Conservation (phyloP, 2,113 vertebrate genomes). For the Ammodytes marinus region DNA sequence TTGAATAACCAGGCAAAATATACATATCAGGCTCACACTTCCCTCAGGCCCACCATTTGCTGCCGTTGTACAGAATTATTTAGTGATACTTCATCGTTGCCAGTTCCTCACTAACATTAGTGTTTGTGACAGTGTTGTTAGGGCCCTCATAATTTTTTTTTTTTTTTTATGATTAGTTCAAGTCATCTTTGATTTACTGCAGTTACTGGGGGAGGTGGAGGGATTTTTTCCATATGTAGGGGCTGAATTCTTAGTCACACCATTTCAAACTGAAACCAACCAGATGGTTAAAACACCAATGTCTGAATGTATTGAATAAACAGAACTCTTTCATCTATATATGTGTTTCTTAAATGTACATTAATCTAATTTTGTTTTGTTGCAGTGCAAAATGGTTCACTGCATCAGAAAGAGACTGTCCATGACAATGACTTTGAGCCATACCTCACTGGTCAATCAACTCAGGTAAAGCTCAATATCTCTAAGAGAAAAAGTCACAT, state of each 20-base stretch:
- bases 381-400: constrained; percentile 96
- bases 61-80: not conserved
- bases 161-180: constrained; percentile 10
- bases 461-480: constrained; percentile 86
- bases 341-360: constrained; percentile 3
- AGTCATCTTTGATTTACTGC: constrained; percentile 39
- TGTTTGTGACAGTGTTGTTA: not conserved
- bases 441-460: constrained; percentile 95
- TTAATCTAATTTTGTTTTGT: constrained; percentile 66
- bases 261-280: not conserved
- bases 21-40: not conserved
- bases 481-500: not conserved
- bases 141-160: constrained; percentile 9
- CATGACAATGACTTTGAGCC: constrained; percentile 97
- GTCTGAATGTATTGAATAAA: not conserved
- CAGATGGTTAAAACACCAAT: not conserved
- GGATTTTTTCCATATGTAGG: not conserved
- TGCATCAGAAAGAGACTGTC: constrained; percentile 95
- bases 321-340: not conserved
- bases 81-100: not conserved
- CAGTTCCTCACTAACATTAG: not conserved
- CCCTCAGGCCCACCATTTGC: not conserved
- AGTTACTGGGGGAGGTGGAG: constrained; percentile 6
- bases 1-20: not conserved
- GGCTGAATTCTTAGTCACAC: not conserved